phyloP scores from a whole-genome alignment of 2,888 invertebrate genomes.

The Stenoptilia bipunctidactyla region DNA sequence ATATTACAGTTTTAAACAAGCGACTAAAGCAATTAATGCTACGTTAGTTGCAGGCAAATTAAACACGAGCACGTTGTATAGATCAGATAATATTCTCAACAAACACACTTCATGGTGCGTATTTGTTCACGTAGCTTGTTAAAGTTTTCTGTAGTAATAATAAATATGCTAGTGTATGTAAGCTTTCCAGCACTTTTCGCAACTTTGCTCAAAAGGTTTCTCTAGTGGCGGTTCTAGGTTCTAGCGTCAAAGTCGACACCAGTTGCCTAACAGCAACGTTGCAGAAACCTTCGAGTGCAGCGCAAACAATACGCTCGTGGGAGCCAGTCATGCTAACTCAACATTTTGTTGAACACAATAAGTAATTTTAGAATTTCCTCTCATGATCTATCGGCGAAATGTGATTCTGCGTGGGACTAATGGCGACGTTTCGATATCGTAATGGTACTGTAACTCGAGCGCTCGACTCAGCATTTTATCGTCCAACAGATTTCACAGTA shows the following conservation, averaged over 20 bases:
- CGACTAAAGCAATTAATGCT: too few species aligned
- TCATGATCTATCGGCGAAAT: slow-evolving; percentile 46
- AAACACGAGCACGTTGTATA: background rate
- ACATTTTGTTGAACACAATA: slow-evolving; percentile 37
- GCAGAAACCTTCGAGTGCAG: slow-evolving; percentile 61
- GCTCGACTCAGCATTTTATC: background rate
- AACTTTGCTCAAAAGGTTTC: slow-evolving; percentile 54
- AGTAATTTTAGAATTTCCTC: slow-evolving; percentile 45
- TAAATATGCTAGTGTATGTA: slow-evolving; percentile 24
- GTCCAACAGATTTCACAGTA: slow-evolving; percentile 1
- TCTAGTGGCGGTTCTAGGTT: slow-evolving; percentile 56
- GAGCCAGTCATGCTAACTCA: slow-evolving; percentile 39
- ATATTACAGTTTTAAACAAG: too few species aligned
- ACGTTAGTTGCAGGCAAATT: background rate
- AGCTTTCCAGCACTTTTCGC: slow-evolving; percentile 59
- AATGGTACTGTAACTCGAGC: slow-evolving; percentile 16
- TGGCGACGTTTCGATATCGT: slow-evolving; percentile 25
- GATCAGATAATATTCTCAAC: background rate
- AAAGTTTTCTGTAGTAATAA: slow-evolving; percentile 9
- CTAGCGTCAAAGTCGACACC: slow-evolving; percentile 39
- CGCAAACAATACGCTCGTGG: slow-evolving; percentile 63
- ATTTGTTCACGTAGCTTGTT: slow-evolving; percentile 8
- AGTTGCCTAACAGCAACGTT: slow-evolving; percentile 55
- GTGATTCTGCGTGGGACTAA: slow-evolving; percentile 30
- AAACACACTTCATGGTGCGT: slow-evolving; percentile 11